A percentile compares a stretch with the other conserved stretches of the same genome.
These are phyloP conservation scores for Harpalus rubripes DNA, from an alignment of 2,888 invertebrate genomes.

Conservation along the genomic window DNA sequence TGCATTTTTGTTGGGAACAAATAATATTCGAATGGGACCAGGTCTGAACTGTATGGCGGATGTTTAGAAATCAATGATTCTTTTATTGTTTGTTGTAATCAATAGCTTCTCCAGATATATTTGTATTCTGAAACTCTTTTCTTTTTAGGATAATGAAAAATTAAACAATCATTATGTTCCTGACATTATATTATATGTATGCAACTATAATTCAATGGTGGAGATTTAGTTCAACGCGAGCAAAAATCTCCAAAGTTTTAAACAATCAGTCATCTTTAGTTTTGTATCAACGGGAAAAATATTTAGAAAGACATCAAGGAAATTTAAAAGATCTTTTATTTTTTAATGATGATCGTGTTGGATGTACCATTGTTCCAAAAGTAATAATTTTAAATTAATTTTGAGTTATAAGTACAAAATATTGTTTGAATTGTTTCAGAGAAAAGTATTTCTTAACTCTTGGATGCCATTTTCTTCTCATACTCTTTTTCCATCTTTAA, in stretches of 20 bases:
- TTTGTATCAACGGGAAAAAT: constrained; percentile 70
- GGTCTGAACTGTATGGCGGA: no score
- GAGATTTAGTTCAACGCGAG: constrained; percentile 85
- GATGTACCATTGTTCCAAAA: constrained; percentile 81
- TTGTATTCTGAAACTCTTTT: not conserved
- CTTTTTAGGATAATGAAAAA: not conserved
- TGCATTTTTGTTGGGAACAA: no score
- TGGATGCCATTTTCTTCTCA: constrained; percentile 61
- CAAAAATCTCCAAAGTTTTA: constrained; percentile 81
- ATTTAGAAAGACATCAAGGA: constrained; percentile 71
- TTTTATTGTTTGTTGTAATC: no score
- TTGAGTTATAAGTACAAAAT: not conserved
- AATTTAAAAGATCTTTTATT: constrained; percentile 82
- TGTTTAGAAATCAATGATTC: no score
- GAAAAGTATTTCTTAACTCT: constrained; percentile 46
- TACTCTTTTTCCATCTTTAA: constrained; percentile 51
- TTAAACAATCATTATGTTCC: constrained; percentile 79
- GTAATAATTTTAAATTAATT: constrained; percentile 73
- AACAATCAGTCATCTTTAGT: constrained; percentile 75
- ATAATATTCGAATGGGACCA: no score
- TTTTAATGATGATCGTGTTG: constrained; percentile 78
- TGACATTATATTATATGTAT: constrained; percentile 90
- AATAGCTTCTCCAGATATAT: no score
- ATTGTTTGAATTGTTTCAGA: constrained; percentile 27
- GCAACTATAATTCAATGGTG: constrained; percentile 91